These are phyloP conservation scores for Ctenochaetus hawaiiensis DNA, from an alignment of 2,797 vertebrate species.

Conservation along the genomic window DNA sequence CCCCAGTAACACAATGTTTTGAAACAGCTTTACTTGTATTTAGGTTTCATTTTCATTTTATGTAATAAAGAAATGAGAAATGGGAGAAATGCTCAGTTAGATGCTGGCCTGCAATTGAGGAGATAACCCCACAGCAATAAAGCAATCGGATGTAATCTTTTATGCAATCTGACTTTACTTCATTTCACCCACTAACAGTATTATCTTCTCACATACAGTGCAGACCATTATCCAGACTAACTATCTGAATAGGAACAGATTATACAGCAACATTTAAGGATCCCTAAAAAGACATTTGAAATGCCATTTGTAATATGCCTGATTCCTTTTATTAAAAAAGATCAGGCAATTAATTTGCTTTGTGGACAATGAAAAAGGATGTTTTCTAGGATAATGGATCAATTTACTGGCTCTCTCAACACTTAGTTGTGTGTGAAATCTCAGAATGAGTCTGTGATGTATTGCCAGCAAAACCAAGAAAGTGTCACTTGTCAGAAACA, in stretches of 20 bases:
- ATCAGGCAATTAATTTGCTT: background rate
- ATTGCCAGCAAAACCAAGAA: conserved; percentile 25
- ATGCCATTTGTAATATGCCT: background rate
- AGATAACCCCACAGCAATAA: conserved; percentile 22
- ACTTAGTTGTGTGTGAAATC: background rate
- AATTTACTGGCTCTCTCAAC: background rate
- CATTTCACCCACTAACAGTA: conserved; percentile 8
- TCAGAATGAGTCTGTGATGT: conserved; percentile 9
- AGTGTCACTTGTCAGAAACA: background rate
- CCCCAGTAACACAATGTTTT: background rate
- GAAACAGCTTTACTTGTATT: background rate
- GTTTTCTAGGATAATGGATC: background rate
- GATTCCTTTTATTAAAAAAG: background rate
- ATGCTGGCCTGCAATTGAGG: background rate
- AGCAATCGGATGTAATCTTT: conserved; percentile 37
- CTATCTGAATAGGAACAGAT: conserved; percentile 14
- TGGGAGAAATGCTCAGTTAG: background rate
- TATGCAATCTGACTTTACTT: conserved; percentile 21
- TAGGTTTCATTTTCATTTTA: background rate
- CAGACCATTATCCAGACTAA: conserved; percentile 8
- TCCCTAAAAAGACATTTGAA: background rate
- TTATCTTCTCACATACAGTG: conserved; percentile 20
- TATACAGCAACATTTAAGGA: background rate
- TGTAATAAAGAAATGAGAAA: background rate
- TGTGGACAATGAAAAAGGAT: background rate